Evolutionary conservation across 1,140 invertebrate genomes (phyloP).

Genomic region (Drosophila auraria): DNA sequence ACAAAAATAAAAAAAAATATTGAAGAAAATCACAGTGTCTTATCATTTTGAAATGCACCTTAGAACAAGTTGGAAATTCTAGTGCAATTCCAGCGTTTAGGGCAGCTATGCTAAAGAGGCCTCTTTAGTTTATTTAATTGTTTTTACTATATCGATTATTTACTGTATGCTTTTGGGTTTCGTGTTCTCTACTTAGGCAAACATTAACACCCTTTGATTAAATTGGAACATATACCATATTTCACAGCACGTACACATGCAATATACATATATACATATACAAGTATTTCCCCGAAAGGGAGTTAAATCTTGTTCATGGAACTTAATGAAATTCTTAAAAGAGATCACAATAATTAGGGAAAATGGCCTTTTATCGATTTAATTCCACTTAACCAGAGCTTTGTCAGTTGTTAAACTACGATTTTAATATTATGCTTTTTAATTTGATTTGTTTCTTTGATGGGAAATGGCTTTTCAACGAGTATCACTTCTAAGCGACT

Average conservation of each 20-base stretch:
- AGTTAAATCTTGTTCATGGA: conserved; percentile 4
- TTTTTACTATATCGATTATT: neutral
- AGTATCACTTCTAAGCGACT: too few relatives aligned
- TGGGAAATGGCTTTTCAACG: too few relatives aligned
- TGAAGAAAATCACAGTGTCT: too few relatives aligned
- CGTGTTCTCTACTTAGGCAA: conserved; percentile 33
- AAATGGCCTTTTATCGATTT: neutral
- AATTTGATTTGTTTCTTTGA: too few relatives aligned
- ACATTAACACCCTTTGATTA: conserved; percentile 56
- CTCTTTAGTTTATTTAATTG: too few relatives aligned
- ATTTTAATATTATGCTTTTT: neutral
- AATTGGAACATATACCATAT: conserved; percentile 20
- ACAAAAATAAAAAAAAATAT: too few relatives aligned
- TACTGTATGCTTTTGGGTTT: conserved; percentile 23
- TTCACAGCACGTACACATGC: conserved; percentile 6
- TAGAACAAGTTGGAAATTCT: too few relatives aligned
- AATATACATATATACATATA: neutral
- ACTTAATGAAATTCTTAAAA: neutral
- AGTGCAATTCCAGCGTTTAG: too few relatives aligned
- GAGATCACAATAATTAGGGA: neutral
- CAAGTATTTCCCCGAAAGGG: neutral
- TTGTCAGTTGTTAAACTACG: neutral
- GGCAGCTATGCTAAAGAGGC: too few relatives aligned
- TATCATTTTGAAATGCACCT: too few relatives aligned
- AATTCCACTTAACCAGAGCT: neutral